phyloP scores from a whole-genome alignment of 2,888 invertebrate species.

The Polymixis flavicincta region DNA sequence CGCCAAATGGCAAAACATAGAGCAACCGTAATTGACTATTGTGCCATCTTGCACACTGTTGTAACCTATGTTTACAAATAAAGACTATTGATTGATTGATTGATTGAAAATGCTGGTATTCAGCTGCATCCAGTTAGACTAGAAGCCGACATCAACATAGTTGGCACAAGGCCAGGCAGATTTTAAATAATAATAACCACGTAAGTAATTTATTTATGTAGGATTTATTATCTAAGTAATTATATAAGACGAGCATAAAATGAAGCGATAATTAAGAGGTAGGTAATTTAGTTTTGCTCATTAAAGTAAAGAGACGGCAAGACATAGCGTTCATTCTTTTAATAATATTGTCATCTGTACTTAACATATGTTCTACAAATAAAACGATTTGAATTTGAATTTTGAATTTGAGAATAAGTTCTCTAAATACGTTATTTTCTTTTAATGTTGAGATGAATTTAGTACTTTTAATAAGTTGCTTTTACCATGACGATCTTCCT shows the following conservation, averaged over 20 bases:
- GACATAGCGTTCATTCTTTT: too few species aligned
- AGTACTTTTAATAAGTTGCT: background rate
- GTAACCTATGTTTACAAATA: too few species aligned
- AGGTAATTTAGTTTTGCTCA: slow-evolving; percentile 23
- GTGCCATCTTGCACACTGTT: too few species aligned
- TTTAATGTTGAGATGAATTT: background rate
- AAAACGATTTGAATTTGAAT: too few species aligned
- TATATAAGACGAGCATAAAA: slow-evolving; percentile 29
- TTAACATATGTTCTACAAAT: too few species aligned
- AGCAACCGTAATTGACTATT: too few species aligned
- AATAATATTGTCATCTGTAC: too few species aligned
- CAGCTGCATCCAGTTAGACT: too few species aligned
- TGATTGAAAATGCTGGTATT: too few species aligned
- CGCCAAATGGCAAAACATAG: too few species aligned
- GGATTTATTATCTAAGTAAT: slow-evolving; percentile 8
- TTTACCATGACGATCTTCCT: background rate
- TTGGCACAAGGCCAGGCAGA: background rate
- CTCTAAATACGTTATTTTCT: background rate
- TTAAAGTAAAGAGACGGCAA: background rate
- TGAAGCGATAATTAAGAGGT: slow-evolving; percentile 20
- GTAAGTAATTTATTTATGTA: background rate
- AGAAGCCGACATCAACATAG: background rate
- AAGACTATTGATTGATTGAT: too few species aligned
- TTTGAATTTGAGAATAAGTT: too few species aligned
- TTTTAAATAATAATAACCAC: slow-evolving; percentile 1